A percentile compares a stretch with the other conserved stretches of the same genome.
These are phyloP conservation scores for Goniozus legneri DNA, from an alignment of 1,140 invertebrate species.

Conservation along the genomic window DNA sequence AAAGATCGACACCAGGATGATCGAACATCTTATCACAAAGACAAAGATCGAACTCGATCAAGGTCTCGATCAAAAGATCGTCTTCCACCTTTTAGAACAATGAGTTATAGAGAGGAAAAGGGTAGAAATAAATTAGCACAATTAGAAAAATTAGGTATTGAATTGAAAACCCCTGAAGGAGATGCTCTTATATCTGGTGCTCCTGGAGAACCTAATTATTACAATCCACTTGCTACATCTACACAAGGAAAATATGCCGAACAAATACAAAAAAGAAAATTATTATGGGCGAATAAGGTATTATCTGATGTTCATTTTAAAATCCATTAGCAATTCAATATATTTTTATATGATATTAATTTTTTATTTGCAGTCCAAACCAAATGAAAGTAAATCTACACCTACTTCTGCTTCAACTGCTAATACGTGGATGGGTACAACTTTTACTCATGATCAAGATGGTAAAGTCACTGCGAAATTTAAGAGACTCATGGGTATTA, in stretches of 20 bases:
- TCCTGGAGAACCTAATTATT: constrained; percentile 67
- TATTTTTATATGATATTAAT: no score
- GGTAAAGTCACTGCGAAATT: constrained; percentile 92
- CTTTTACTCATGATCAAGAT: constrained; percentile 84
- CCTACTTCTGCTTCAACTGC: constrained; percentile 45
- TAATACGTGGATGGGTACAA: constrained; percentile 77
- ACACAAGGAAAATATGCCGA: constrained; percentile 83
- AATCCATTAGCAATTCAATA: no score
- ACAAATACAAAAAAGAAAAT: constrained; percentile 84
- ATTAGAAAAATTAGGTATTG: constrained; percentile 53
- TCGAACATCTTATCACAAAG: constrained; percentile 28
- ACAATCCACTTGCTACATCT: constrained; percentile 75
- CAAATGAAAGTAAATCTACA: constrained; percentile 36
- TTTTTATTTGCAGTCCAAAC: constrained; percentile 29
- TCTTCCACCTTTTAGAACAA: constrained; percentile 28
- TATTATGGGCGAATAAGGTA: constrained; percentile 80
- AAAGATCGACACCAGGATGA: constrained; percentile 36
- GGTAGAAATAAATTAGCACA: constrained; percentile 51
- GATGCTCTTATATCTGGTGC: constrained; percentile 17
- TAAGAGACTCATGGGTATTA: constrained; percentile 93
- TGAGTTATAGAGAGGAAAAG: constrained; percentile 49
- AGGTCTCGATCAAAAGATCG: constrained; percentile 41
- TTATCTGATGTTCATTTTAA: constrained; percentile 5
- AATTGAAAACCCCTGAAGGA: constrained; percentile 42
- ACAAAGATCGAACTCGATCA: constrained; percentile 36